Evolutionary conservation across 2,797 vertebrate species (phyloP).

Genomic region (Tiaroga cobitis): DNA sequence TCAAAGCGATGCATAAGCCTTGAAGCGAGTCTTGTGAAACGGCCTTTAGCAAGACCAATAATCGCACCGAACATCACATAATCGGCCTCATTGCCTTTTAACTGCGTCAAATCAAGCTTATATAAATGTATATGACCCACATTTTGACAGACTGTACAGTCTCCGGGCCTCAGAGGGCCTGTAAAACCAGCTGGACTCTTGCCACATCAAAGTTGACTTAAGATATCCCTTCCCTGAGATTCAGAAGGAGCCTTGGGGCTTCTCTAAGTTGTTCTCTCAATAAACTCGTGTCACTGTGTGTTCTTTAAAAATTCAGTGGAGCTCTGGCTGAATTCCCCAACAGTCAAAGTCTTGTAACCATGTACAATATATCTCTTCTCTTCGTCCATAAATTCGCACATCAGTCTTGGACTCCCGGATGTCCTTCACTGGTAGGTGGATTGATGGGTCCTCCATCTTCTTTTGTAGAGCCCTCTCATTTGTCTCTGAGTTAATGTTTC

Average conservation of each 20-base stretch:
- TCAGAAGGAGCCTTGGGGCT: conserved; percentile 30
- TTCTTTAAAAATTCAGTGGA: conserved; percentile 24
- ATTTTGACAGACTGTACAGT: conserved; percentile 5
- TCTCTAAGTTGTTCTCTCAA: conserved; percentile 23
- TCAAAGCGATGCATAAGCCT: neutral
- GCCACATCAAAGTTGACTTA: conserved; percentile 27
- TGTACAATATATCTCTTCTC: neutral
- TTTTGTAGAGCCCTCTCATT: conserved; percentile 2
- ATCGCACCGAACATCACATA: neutral
- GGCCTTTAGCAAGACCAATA: conserved; percentile 22
- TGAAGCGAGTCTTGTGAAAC: conserved; percentile 9
- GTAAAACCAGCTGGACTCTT: conserved; percentile 26
- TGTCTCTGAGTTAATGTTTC: conserved; percentile 27
- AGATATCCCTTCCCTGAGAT: conserved; percentile 43
- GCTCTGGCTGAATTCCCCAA: conserved; percentile 16
- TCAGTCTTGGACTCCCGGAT: neutral
- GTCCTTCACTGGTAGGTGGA: neutral
- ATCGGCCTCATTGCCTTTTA: conserved; percentile 9
- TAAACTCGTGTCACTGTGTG: conserved; percentile 30
- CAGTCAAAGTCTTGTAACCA: conserved; percentile 1
- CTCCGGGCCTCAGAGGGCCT: conserved; percentile 12
- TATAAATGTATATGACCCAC: conserved; percentile 37
- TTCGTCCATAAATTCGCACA: neutral
- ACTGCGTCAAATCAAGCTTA: neutral
- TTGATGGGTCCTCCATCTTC: conserved; percentile 35